Conservation (phyloP, 2,113 vertebrate genomes). For the Plestiodon gilberti region DNA sequence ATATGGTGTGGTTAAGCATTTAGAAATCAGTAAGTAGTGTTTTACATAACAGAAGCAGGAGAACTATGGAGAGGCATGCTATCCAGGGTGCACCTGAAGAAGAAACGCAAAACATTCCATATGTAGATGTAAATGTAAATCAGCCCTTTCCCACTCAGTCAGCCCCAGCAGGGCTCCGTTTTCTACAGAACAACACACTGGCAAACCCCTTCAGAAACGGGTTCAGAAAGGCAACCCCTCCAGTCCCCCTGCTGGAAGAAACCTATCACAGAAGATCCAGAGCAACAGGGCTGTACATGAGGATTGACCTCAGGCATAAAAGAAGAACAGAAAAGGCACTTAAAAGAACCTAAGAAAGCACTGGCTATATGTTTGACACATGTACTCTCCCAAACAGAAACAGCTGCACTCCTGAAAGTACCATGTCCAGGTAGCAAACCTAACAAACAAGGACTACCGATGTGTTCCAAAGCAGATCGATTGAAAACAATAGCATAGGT, state of each 20-base stretch:
- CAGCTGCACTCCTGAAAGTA: neutral
- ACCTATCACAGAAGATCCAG: neutral
- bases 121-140: neutral
- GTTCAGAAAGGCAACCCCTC: too few species aligned
- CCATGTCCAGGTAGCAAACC: neutral
- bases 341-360: neutral
- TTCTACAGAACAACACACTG: neutral
- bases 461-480: neutral
- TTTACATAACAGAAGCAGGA: neutral
- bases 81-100: neutral
- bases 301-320: too few species aligned
- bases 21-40: neutral
- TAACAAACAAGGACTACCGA: neutral
- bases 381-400: neutral
- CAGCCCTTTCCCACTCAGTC: neutral
- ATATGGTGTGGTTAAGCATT: neutral
- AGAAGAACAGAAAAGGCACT: neutral
- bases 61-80: neutral
- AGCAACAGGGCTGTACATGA: neutral
- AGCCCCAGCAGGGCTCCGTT: neutral
- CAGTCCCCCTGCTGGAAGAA: too few species aligned
- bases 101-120: neutral
- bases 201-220: neutral
- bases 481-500: neutral
- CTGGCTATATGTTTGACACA: too few species aligned